Conservation (phyloP, 2,797 vertebrate species). For the Pampus argenteus region DNA sequence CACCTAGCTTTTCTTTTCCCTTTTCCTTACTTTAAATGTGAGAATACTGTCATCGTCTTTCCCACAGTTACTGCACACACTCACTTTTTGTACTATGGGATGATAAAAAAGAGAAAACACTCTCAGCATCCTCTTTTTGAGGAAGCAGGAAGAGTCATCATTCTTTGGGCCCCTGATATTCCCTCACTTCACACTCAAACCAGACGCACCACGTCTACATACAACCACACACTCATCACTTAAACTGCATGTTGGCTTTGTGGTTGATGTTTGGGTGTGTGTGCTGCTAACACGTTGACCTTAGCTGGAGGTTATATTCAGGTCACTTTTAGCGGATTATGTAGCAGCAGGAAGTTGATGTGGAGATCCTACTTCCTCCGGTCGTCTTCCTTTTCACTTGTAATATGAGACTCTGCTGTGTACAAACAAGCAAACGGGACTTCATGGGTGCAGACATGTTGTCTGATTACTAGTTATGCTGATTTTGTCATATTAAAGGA, state of each 20-base stretch:
- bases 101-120: constrained; percentile 10
- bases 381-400: background rate
- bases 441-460: constrained; percentile 6
- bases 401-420: constrained; percentile 9
- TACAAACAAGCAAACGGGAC: constrained; percentile 19
- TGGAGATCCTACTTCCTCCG: constrained; percentile 26
- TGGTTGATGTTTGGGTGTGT: background rate
- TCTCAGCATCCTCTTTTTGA: constrained; percentile 36
- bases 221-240: constrained; percentile 7
- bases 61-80: constrained; percentile 28
- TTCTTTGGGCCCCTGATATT: constrained; percentile 20
- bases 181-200: constrained; percentile 45
- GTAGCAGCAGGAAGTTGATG: constrained; percentile 28
- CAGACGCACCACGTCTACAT: constrained; percentile 46
- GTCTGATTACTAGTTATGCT: too few species aligned
- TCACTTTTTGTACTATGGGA: background rate
- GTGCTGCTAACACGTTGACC: constrained; percentile 12
- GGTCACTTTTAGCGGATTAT: constrained; percentile 17
- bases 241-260: constrained; percentile 13
- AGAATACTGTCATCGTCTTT: constrained; percentile 51
- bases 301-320: constrained; percentile 29
- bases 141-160: constrained; percentile 12
- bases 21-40: constrained; percentile 36
- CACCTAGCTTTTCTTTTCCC: constrained; percentile 52
- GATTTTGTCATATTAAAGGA: too few species aligned